Base-by-base conservation (phyloP, 2,113 vertebrate genomes). In the Hippopotamus amphibius region DNA sequence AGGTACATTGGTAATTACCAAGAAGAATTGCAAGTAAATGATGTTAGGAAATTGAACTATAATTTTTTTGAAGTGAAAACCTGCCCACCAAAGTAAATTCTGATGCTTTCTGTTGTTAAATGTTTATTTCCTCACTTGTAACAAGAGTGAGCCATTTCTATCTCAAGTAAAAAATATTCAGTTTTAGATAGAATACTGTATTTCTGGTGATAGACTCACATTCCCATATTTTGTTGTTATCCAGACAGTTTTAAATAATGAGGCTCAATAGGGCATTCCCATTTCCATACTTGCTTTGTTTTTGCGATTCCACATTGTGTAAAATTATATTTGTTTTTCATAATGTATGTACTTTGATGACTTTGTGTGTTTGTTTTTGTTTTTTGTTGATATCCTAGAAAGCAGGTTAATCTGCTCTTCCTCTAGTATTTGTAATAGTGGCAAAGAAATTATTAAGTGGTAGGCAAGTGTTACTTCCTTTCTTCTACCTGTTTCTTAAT, bases 391-490 rank as follows among this genome's bases (percentile, higher is more conserved):
- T 65, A 82, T 48, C 12, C 11, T n/a, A 69, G 15, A 80, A 71
- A 82, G 10, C 6, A 92, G 41, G 14, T 82, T 68, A 28, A 48
- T 84, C 43, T 50, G 10, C 10, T 71, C n/a, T 88, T 77, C 50
- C 33, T 79, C 19, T 61, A 77, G 11, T 37, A 46, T 2, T 13
- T 89, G 41, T 83, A 68, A 83, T 53, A 33, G 7, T 46, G 41
- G 89, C 72, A 92, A 88, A 17, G 5, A 65, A 71, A 30, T 24
- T 79, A 92, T 91, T 90, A 65, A 59, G 74, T 90, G n/a, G 65
- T 55, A 94, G 88, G 74, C 82, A 33, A 68, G 33, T 37, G 63
- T 96, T 97, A 2, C 59, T 96, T 97, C 37, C 11, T 65, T 53
- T 81, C 26, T 63, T 66, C 14, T 55, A 55, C 50, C 50, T 68